Evolutionary conservation across 2,888 invertebrate genomes (phyloP), one percentile per base, ranked within the genome.

Genomic region (Pomacea canaliculata): DNA sequence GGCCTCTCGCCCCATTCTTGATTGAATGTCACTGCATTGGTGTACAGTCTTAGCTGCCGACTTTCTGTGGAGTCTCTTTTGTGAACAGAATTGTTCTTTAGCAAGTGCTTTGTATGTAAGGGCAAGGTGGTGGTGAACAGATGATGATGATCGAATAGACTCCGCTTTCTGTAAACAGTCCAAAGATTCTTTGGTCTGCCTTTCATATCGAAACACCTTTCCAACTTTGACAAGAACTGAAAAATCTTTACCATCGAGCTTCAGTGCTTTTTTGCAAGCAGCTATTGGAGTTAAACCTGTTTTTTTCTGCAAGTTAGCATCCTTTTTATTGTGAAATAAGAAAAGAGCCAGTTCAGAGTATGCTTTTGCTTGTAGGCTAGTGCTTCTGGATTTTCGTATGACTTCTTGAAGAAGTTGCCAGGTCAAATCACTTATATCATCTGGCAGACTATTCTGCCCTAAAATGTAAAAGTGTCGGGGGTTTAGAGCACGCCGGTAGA

Each of bases 221-320:
- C 68, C 67, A 46, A 56, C 46, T 68, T 73, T 73, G 66, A 66
- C 66, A 2, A 73, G 60, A 16, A 73, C 73, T 46, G 73, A 73
- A 23, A 60, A n/a, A 60, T 73, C 73, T 7, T 59, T 5, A 19
- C 19, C 18, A 23, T 73, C 67, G 13, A 68, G 46, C 9, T 59
- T 27, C n/a, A 73, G n/a, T 4, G 73, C 73, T 37, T 67, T 48
- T 16, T 68, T 9, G 37, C 73, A 73, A 10, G 73, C 73, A 13
- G 4, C 12, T 13, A 56, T 0, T 8, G 51, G 51, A 56, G 10
- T 56, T 56, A 10, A 16, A n/a, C 66, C 19, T 9, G 27, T 67
- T 60, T 59, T n/a, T 9, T n/a, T 13, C 51, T 12, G 16, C 19
- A 66, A 66, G 19, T 59, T 62, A 7, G 16, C 5, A 16, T 68